Conservation (phyloP, 1,140 invertebrate species). For the Bradynema listronoti region DNA sequence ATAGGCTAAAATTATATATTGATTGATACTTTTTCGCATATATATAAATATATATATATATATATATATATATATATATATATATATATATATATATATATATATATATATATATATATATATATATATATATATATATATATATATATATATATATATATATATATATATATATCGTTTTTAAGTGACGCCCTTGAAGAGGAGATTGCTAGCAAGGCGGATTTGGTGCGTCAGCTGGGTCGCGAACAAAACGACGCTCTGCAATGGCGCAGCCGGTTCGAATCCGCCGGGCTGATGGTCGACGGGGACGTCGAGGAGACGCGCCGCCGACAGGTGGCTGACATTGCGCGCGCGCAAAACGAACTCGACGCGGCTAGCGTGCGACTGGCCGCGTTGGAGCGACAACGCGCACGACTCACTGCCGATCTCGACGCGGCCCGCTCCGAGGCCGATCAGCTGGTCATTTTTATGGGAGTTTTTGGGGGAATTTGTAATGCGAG, state of each 20-base stretch:
- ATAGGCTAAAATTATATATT: no score
- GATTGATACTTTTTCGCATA: no score
- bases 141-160: conserved; percentile 8
- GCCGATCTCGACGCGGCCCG: conserved; percentile 95
- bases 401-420: conserved; percentile 88
- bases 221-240: conserved; percentile 82
- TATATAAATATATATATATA: no score
- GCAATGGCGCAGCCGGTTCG: conserved; percentile 90
- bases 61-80: no score
- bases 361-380: conserved; percentile 96
- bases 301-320: conserved; percentile 93
- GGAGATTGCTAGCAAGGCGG: conserved; percentile 69
- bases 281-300: conserved; percentile 69
- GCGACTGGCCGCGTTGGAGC: conserved; percentile 89
- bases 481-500: no score
- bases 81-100: no score
- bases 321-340: conserved; percentile 86
- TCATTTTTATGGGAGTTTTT: no score
- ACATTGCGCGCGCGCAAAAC: conserved; percentile 92
- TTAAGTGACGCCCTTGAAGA: conserved; percentile 87
- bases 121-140: no score
- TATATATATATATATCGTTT: no score
- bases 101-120: no score
- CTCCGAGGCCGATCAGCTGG: conserved; percentile 67
- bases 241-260: conserved; percentile 89